Conservation (phyloP, 1,140 invertebrate genomes). For the Papilio xuthus region DNA sequence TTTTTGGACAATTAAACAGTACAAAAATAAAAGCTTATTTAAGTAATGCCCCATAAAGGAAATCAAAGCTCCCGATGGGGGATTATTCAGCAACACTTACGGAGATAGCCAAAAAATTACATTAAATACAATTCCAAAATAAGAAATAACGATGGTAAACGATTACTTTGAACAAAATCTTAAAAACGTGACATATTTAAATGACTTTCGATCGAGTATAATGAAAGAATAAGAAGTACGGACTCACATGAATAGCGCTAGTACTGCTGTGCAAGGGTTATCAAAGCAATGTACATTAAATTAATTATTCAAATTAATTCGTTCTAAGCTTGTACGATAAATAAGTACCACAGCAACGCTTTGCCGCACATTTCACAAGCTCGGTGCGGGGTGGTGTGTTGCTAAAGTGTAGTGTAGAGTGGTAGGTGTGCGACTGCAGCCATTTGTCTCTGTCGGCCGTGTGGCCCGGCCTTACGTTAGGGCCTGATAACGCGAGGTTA, state of each 20-base stretch:
- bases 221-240: not conserved
- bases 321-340: slow-evolving; percentile 10
- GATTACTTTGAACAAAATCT: not conserved
- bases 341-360: not conserved
- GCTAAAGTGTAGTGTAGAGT: slow-evolving; percentile 35
- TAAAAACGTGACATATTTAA: not conserved
- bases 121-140: not conserved
- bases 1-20: not conserved
- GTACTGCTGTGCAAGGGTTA: not conserved
- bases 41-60: not conserved
- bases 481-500: slow-evolving; percentile 60
- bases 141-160: not conserved
- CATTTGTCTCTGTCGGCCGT: slow-evolving; percentile 64
- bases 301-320: slow-evolving; percentile 19
- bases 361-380: slow-evolving; percentile 27
- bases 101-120: not conserved
- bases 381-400: slow-evolving; percentile 30
- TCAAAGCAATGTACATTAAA: not conserved
- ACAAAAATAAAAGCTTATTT: not conserved
- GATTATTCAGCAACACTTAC: not conserved
- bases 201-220: not conserved
- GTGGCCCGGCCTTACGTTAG: slow-evolving; percentile 60
- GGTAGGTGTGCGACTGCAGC: slow-evolving; percentile 39
- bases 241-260: not conserved
- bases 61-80: not conserved